phyloP scores from a whole-genome alignment of 2,888 invertebrate genomes.

The Steromphala cineraria region DNA sequence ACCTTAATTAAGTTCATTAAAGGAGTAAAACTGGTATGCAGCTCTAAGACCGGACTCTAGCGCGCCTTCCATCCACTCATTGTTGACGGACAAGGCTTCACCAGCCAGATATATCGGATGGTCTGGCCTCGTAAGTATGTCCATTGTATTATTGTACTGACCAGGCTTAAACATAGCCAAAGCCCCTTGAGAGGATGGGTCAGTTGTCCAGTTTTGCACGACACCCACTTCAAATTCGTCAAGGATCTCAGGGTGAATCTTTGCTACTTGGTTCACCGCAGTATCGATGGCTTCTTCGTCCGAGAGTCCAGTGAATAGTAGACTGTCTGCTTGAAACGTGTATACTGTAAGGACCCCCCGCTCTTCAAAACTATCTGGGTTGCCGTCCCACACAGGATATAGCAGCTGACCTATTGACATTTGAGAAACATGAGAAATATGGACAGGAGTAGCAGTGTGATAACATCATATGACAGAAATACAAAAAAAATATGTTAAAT shows the following conservation, averaged over 20 bases:
- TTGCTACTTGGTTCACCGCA: constrained; percentile 33
- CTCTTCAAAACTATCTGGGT: constrained; percentile 16
- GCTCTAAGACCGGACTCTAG: constrained; percentile 30
- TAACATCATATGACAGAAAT: no score
- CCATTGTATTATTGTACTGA: constrained; percentile 32
- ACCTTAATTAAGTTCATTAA: background rate
- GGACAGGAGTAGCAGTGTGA: no score
- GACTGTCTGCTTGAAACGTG: constrained; percentile 33
- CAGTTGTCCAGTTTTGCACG: constrained; percentile 39
- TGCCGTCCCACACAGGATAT: constrained; percentile 27
- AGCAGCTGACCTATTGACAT: constrained; percentile 14
- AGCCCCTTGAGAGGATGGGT: constrained; percentile 35
- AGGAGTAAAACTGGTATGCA: constrained; percentile 26
- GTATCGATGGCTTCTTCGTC: constrained; percentile 29
- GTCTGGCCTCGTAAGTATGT: constrained; percentile 16
- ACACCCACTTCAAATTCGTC: constrained; percentile 39
- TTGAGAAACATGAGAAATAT: no score
- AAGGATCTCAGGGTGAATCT: constrained; percentile 35
- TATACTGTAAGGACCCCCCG: constrained; percentile 37
- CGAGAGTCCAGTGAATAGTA: constrained; percentile 28
- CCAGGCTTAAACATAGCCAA: constrained; percentile 26
- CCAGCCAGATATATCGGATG: constrained; percentile 39
- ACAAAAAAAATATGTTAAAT: no score
- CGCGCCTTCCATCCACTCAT: constrained; percentile 38
- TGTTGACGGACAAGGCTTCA: constrained; percentile 39